A percentile compares a stretch with the other conserved stretches of the same genome.
phyloP scores from a whole-genome alignment of 2,113 vertebrate genomes.

The Gymnobelideus leadbeateri region DNA sequence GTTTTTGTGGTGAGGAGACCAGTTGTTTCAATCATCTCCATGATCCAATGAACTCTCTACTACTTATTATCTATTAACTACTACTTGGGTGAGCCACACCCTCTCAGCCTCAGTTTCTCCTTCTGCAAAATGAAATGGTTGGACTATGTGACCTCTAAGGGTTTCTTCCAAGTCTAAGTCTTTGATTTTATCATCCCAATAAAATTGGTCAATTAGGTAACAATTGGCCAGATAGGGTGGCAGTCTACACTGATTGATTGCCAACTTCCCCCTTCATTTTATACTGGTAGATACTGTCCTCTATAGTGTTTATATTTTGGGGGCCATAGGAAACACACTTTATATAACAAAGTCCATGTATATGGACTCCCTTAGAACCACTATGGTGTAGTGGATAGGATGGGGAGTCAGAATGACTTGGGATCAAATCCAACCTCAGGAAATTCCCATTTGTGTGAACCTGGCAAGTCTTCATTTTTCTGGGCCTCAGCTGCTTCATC shows the following conservation, averaged over 20 bases:
- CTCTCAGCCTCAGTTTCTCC: neutral
- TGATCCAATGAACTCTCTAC: neutral
- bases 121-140: neutral
- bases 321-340: neutral
- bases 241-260: neutral
- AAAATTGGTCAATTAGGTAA: neutral
- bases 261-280: neutral
- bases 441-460: neutral
- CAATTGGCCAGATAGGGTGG: neutral
- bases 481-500: neutral
- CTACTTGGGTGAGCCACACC: neutral
- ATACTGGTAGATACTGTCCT: neutral
- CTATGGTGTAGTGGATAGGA: neutral
- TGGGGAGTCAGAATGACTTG: neutral
- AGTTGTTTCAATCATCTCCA: neutral
- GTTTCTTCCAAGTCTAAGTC: neutral
- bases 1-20: neutral
- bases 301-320: slow-evolving; percentile 3
- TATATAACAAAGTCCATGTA: neutral
- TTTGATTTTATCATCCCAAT: neutral
- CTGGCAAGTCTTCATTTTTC: neutral
- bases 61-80: neutral
- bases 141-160: neutral
- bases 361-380: neutral
- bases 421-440: neutral